phyloP scores from a whole-genome alignment of 2,113 vertebrate genomes.

The Meles meles region DNA sequence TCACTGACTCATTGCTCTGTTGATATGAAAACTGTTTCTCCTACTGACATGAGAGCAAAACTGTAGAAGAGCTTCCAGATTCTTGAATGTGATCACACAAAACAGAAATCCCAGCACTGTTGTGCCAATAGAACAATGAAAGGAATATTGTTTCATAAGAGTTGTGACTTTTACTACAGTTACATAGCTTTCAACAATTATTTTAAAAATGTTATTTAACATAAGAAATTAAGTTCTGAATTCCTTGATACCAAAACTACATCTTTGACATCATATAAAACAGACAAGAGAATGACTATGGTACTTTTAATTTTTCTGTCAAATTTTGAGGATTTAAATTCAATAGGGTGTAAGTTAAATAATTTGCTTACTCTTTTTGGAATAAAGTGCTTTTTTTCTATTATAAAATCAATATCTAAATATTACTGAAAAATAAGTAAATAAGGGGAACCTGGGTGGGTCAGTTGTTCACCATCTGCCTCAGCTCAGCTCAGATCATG shows the following conservation, averaged over 20 bases:
- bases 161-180: not conserved
- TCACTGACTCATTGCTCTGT: not conserved
- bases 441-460: too few relatives aligned
- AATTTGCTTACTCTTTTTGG: not conserved
- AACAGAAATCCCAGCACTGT: conserved; percentile 31
- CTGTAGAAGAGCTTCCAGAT: not conserved
- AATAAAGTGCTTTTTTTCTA: not conserved
- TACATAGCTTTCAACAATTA: not conserved
- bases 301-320: not conserved
- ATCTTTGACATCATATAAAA: not conserved
- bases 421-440: not conserved
- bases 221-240: not conserved
- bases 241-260: not conserved
- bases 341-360: not conserved
- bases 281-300: not conserved
- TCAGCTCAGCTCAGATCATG: too few relatives aligned
- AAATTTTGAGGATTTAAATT: conserved; percentile 7
- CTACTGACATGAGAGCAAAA: conserved; percentile 30
- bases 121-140: conserved; percentile 54
- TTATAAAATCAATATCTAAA: not conserved
- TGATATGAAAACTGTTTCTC: conserved; percentile 58
- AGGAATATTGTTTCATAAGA: conserved; percentile 47
- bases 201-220: not conserved
- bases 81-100: conserved; percentile 47
- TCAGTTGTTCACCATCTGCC: too few relatives aligned